Conservation (phyloP, 2,888 invertebrate genomes). For the Zaprionus bogoriensis region DNA sequence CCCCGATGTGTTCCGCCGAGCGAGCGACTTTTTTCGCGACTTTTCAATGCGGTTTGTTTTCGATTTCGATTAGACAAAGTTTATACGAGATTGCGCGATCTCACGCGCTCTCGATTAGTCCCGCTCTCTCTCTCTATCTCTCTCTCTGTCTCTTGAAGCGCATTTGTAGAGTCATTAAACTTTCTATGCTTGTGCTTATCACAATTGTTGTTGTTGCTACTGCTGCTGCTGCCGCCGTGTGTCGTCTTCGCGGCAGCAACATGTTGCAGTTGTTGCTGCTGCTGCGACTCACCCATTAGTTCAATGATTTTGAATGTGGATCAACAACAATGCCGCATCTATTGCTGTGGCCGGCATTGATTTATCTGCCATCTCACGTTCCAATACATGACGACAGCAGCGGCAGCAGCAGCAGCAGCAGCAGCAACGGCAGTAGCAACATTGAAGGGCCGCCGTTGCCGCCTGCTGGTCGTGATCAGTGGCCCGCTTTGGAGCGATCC, state of each 20-base stretch:
- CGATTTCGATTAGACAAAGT: constrained; percentile 69
- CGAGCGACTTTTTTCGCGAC: constrained; percentile 25
- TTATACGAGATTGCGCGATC: constrained; percentile 12
- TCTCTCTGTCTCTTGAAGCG: constrained; percentile 8
- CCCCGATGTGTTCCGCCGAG: constrained; percentile 1
- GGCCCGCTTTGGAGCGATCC: constrained; percentile 46
- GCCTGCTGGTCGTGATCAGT: constrained; percentile 64
- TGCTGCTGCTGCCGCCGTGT: constrained; percentile 22
- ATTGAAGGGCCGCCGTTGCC: constrained; percentile 36
- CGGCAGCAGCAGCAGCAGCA: constrained; percentile 13
- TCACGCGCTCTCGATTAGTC: not conserved
- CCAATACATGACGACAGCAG: constrained; percentile 38
- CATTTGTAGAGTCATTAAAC: constrained; percentile 64
- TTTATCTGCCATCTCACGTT: constrained; percentile 75
- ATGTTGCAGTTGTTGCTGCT: constrained; percentile 35
- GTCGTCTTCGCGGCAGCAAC: constrained; percentile 28
- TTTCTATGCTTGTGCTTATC: constrained; percentile 63
- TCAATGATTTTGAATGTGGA: constrained; percentile 63
- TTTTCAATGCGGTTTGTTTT: constrained; percentile 49
- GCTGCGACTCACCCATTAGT: constrained; percentile 63
- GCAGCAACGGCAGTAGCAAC: constrained; percentile 13
- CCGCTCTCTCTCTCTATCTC: not conserved
- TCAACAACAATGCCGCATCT: constrained; percentile 57
- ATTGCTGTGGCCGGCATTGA: constrained; percentile 61
- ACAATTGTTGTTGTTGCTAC: constrained; percentile 36